phyloP scores from a whole-genome alignment of 1,140 invertebrate species.

The Trachelipus rathkii region DNA sequence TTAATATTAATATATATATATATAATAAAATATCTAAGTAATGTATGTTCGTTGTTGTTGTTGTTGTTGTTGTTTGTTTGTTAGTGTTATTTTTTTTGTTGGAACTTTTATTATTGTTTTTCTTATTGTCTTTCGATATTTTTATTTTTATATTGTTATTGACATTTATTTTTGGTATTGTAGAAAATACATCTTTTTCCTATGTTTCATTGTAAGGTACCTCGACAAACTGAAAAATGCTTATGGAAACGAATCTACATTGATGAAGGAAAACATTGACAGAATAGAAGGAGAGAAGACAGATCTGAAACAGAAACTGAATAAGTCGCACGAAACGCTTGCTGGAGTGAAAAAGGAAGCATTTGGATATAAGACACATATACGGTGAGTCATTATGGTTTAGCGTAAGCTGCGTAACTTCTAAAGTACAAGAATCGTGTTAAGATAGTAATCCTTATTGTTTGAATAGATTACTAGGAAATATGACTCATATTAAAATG shows the following conservation, averaged over 20 bases:
- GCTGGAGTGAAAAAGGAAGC: background rate
- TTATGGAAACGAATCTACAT: background rate
- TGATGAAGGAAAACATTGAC: background rate
- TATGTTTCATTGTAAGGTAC: background rate
- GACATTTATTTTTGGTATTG: too few species aligned
- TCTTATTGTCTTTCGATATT: too few species aligned
- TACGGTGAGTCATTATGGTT: background rate
- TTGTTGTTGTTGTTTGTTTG: too few species aligned
- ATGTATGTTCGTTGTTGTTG: too few species aligned
- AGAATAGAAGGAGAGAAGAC: background rate
- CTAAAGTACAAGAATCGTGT: too few species aligned
- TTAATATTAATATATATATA: too few species aligned
- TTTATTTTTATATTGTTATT: too few species aligned
- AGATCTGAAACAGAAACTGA: background rate
- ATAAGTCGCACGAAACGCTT: background rate
- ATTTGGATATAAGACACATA: background rate
- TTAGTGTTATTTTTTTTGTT: too few species aligned
- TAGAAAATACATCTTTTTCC: too few species aligned
- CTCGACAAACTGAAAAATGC: background rate
- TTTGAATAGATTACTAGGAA: background rate
- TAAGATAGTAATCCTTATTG: background rate
- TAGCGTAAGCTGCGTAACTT: too few species aligned
- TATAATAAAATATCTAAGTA: too few species aligned
- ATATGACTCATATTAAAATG: background rate
- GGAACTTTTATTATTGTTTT: too few species aligned